Conservation (phyloP, 2,113 vertebrate genomes). For the Calcarius ornatus region DNA sequence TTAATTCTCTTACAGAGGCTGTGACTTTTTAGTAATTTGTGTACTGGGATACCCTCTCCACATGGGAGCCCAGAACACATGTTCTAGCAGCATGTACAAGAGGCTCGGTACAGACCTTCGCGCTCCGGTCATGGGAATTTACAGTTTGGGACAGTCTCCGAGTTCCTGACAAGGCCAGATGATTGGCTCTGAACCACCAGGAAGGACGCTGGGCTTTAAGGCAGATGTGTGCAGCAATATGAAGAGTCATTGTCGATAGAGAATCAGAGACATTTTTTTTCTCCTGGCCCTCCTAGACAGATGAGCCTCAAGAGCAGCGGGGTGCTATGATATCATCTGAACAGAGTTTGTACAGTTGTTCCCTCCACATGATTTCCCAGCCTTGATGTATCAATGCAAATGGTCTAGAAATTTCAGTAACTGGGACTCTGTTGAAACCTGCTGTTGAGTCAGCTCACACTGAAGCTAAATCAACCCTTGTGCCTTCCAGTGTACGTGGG, state of each 20-base stretch:
- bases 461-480: neutral
- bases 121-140: neutral
- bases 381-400: neutral
- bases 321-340: constrained; percentile 10
- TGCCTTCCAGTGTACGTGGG: neutral
- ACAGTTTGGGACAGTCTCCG: neutral
- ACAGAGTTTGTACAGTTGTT: neutral
- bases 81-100: neutral
- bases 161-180: neutral
- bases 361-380: neutral
- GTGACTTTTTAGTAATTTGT: neutral
- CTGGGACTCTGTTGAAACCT: neutral
- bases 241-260: neutral
- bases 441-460: neutral
- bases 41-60: neutral
- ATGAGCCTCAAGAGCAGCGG: neutral
- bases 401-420: neutral
- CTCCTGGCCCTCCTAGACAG: neutral
- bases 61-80: neutral
- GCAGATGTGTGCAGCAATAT: neutral
- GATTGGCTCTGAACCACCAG: constrained; percentile 11
- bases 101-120: neutral
- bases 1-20: neutral
- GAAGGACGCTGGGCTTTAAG: neutral
- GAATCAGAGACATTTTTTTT: neutral